A percentile compares a stretch with the other conserved stretches of the same genome.
Conservation (phyloP, 2,113 vertebrate genomes). For the Hemichromis elongatus region DNA sequence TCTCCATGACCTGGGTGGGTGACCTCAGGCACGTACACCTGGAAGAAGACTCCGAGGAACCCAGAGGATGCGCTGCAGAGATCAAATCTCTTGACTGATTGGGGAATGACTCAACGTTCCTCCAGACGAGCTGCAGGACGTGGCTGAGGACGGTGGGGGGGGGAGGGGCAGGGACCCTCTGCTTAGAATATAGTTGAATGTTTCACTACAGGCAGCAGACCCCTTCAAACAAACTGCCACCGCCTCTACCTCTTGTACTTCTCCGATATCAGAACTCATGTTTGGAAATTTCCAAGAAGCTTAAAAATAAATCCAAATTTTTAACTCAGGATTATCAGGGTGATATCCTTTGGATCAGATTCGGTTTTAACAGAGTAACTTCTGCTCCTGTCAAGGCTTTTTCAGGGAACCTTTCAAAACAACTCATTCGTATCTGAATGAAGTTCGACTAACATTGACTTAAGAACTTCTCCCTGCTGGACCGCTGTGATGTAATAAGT, state of each 20-base stretch:
- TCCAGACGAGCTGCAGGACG: background rate
- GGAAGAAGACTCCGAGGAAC: background rate
- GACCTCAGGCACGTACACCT: fast-evolving
- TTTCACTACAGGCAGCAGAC: too few species aligned
- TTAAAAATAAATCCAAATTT: background rate
- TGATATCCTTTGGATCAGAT: background rate
- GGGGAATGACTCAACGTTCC: background rate
- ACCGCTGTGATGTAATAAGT: background rate
- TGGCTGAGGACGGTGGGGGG: background rate
- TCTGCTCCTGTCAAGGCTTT: background rate
- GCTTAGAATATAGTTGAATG: background rate
- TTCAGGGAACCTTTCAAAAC: background rate
- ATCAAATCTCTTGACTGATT: background rate
- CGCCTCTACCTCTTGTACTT: too few species aligned
- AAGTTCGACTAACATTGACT: background rate
- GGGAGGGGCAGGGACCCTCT: background rate
- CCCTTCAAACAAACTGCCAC: too few species aligned
- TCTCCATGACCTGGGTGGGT: background rate
- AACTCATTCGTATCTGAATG: background rate
- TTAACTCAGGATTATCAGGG: background rate
- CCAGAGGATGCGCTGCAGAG: background rate
- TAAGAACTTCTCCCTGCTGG: background rate
- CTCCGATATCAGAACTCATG: too few species aligned
- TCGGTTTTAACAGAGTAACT: background rate
- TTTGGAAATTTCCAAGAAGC: too few species aligned